These are phyloP conservation scores for Subanguina moxae DNA, from an alignment of 1,140 invertebrate genomes.

Conservation along the genomic window DNA sequence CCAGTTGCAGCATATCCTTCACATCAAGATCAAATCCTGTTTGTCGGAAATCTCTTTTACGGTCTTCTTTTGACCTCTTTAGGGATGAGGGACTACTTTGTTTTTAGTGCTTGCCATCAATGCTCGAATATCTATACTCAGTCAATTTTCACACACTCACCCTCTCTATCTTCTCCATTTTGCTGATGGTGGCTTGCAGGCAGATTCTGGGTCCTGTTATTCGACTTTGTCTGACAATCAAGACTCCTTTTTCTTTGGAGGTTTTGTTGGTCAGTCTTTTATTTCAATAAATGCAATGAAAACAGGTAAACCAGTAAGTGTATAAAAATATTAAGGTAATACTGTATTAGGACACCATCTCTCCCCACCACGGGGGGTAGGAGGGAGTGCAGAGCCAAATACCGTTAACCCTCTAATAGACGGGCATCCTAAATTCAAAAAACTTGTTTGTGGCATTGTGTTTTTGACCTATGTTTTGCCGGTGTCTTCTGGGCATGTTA, in stretches of 20 bases:
- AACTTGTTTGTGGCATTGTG: no score
- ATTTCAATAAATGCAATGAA: background rate
- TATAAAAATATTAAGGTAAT: no score
- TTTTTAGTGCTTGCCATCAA: constrained; percentile 41
- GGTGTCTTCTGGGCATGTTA: no score
- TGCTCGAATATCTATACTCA: constrained; percentile 44
- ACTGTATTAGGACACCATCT: no score
- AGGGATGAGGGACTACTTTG: no score
- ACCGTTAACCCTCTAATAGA: no score
- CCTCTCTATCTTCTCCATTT: constrained; percentile 28
- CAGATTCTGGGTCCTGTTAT: constrained; percentile 42
- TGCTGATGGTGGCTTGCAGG: constrained; percentile 36
- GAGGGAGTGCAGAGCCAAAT: no score
- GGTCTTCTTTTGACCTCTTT: background rate
- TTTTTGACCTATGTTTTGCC: no score
- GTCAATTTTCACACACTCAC: constrained; percentile 43
- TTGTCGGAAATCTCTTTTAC: background rate
- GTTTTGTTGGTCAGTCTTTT: constrained; percentile 36
- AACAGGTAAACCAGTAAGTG: no score
- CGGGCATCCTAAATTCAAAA: no score
- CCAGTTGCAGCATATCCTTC: constrained; percentile 38
- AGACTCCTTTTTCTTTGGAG: constrained; percentile 40
- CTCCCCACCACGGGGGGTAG: no score
- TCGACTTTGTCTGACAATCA: constrained; percentile 16
- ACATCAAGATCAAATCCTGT: constrained; percentile 4